Conservation (phyloP, 2,888 invertebrate genomes). For the Odontomyia ornata region DNA sequence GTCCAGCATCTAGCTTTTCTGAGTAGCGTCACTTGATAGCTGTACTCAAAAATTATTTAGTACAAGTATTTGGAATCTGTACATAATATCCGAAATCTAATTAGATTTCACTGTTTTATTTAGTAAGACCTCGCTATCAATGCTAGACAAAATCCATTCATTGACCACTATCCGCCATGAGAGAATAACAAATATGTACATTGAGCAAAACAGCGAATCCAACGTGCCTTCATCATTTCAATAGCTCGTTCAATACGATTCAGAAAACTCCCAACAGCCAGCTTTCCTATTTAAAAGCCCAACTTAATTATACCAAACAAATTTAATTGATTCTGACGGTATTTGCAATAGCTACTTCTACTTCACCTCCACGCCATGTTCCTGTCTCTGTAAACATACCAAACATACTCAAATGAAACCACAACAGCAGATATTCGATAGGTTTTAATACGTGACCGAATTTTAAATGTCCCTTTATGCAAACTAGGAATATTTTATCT, state of each 20-base stretch:
- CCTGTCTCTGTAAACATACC: not conserved
- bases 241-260: not conserved
- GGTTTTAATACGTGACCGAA: slow-evolving; percentile 6
- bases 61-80: no score
- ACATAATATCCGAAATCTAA: no score
- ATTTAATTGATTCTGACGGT: not conserved
- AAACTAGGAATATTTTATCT: not conserved
- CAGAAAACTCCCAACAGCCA: not conserved
- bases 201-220: not conserved
- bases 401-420: not conserved
- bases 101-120: no score
- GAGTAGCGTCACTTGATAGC: no score
- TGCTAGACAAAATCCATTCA: no score
- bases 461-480: not conserved
- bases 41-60: no score
- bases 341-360: not conserved
- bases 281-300: not conserved
- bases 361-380: not conserved
- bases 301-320: not conserved
- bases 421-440: not conserved
- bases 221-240: not conserved
- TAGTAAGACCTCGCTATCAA: no score
- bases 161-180: not conserved
- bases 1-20: no score
- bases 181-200: not conserved